Evolutionary conservation across 2,113 vertebrate genomes (phyloP), one percentile per base, ranked within the genome.

Genomic region (Apteryx mantelli): DNA sequence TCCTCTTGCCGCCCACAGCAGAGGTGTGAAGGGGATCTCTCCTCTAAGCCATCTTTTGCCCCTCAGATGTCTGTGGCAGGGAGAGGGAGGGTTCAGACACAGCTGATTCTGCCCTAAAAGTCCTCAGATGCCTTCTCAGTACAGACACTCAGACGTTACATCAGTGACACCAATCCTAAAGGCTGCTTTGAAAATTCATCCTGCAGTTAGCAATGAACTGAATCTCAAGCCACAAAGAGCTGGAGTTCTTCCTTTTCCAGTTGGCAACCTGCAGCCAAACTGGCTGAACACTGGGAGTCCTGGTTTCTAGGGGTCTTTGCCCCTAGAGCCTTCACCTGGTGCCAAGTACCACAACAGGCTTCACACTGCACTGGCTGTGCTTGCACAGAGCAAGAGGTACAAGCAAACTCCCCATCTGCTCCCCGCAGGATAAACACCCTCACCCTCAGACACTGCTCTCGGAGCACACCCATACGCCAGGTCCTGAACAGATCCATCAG

Each of bases 391-490:
- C 24, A 14, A 92, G 71, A 70, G 4, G 0, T 38, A 69, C 14
- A 61, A 36, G 9, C 32, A n/a, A 14, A 46, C 13, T 61, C 32
- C 24, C 16, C 18, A 5, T 3, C 21, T 30, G 44, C 61, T 73
- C 19, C 48, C 56, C 9, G 30, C 50, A 38, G 0, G 0, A 26
- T 2, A 15, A 61, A 78, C 46, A 64, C 14, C 24, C 16, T 79
- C n/a, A 75, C 17, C 11, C 38, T 11, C 58, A 80, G 56, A 66
- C 3, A n/a, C 40, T 42, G 44, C 4, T 81, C 46, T 64, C 0
- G 0, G 44, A 74, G 50, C 50, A 48, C 50, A 61, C 9, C 30
- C 52, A 24, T 1, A 30, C 8, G 7, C 32, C 58, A 42, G 28
- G 7, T 36, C 40, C 64, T 71, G 36, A 32, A 18, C 36, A 53